A percentile compares a stretch with the other conserved stretches of the same genome.
phyloP scores from a whole-genome alignment of 2,797 vertebrate genomes.

The Philypnodon macrostomus region DNA sequence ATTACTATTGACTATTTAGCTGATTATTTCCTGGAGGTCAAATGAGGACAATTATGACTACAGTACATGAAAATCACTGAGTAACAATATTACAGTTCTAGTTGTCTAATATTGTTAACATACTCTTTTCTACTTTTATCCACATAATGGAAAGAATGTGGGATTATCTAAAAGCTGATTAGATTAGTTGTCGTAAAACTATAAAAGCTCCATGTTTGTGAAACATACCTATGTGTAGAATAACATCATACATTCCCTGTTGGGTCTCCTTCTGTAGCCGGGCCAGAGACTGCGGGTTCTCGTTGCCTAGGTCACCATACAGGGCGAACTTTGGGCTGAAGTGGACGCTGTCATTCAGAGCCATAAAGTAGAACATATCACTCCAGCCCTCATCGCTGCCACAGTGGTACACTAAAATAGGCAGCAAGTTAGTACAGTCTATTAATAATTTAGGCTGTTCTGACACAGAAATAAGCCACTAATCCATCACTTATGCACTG shows the following conservation, averaged over 20 bases:
- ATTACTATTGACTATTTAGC: too few species aligned
- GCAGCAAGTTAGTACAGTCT: background rate
- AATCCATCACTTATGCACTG: constrained; percentile 29
- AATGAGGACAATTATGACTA: too few species aligned
- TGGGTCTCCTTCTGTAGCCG: constrained; percentile 84
- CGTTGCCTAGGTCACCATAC: constrained; percentile 87
- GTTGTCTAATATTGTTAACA: too few species aligned
- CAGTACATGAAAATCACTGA: too few species aligned
- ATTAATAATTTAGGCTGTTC: background rate
- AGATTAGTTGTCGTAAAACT: too few species aligned
- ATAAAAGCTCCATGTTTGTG: background rate
- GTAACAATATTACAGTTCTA: too few species aligned
- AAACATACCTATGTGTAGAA: constrained; percentile 85
- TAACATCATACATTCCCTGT: constrained; percentile 81
- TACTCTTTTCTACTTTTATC: too few species aligned
- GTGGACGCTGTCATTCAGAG: constrained; percentile 71
- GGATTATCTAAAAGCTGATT: too few species aligned
- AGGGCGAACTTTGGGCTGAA: constrained; percentile 86
- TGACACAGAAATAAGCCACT: constrained; percentile 11
- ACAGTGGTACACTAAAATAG: constrained; percentile 83
- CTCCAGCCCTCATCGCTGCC: constrained; percentile 86
- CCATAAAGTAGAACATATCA: constrained; percentile 77
- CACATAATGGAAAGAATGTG: too few species aligned
- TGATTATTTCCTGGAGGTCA: too few species aligned
- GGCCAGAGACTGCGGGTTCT: constrained; percentile 87